Evolutionary conservation across 2,797 vertebrate genomes (phyloP).

Genomic region (Leptatherina wallacei): DNA sequence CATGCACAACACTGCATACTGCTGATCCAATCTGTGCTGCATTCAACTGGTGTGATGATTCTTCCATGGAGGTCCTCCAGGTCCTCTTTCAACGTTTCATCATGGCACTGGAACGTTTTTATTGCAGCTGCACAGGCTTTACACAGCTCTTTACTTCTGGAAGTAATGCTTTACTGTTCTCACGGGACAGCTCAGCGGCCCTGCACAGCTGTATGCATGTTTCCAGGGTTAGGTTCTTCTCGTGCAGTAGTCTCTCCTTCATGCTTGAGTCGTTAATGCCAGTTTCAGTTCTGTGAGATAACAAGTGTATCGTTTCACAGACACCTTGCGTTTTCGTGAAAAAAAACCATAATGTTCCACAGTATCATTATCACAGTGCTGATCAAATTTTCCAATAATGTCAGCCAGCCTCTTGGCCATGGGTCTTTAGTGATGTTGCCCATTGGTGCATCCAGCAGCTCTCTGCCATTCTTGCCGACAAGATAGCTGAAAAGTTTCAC

Average conservation of each 20-base stretch:
- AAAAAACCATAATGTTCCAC: slow-evolving; percentile 19
- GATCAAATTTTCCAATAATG: slow-evolving; percentile 13
- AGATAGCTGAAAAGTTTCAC: slow-evolving; percentile 37
- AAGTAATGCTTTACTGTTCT: slow-evolving; percentile 23
- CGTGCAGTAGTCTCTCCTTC: slow-evolving; percentile 12
- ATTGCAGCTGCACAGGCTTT: too few relatives aligned
- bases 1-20: too few relatives aligned
- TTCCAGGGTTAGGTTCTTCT: slow-evolving; percentile 33
- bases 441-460: slow-evolving; percentile 14
- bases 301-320: slow-evolving; percentile 9
- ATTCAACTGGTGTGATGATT: too few relatives aligned
- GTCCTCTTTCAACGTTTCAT: too few relatives aligned
- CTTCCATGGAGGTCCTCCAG: too few relatives aligned
- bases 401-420: slow-evolving; percentile 14
- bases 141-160: too few relatives aligned
- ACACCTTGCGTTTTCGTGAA: background rate
- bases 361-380: slow-evolving; percentile 15
- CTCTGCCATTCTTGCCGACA: background rate
- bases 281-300: background rate
- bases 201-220: slow-evolving; percentile 41
- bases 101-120: too few relatives aligned
- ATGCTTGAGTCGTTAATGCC: background rate
- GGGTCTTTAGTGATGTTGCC: background rate
- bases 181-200: slow-evolving; percentile 28
- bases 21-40: too few relatives aligned